Evolutionary conservation across 2,113 vertebrate genomes (phyloP), one percentile per base, ranked within the genome.

Genomic region (Gambusia holbrooki): DNA sequence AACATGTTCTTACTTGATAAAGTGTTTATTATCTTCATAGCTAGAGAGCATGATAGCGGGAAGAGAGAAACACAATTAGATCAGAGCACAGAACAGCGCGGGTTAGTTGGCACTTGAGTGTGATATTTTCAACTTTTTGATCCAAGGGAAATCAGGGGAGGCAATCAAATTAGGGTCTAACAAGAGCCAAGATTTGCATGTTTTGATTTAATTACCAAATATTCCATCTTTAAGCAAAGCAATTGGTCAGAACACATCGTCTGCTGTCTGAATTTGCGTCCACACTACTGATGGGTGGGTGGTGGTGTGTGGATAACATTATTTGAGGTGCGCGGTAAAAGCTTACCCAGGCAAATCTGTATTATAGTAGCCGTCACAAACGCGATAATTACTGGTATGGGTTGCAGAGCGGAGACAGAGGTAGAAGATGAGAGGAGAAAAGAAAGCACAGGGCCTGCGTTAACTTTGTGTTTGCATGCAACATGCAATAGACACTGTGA

Each of bases 21-120:
- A 98, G 95, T 94, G 97, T 96, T 99, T 99, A 99, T 99, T 99
- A 98, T 99, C 98, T 98, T 99, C 98, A 99, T 99, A 99, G 97
- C 98, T 99, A 99, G 97, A 97, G 94, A 97, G 97, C 96, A 95
- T 97, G 97, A 97, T 95, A 96, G 97, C 96, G 96, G 96, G 91
- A 96, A 97, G 95, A 99, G 96, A 99, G 95, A 98, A 96, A 98
- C 95, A 98, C 96, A 97, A 92, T 94, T 94, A 95, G 93, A 94
- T 92, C 90, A 95, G 89, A 95, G 84, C 94, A 95, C 96, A 97
- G 92, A 94, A 93, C 95, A 97, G 96, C 92, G 94, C 93, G 95
- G 94, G 93, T 97, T 95, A 95, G 94, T 95, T 93, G 94, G 94
- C 93, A 95, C 92, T 95, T 94, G 93, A 89, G 88, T 93, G 79